phyloP scores from a whole-genome alignment of 2,797 vertebrate genomes.

The Dipus sagitta region DNA sequence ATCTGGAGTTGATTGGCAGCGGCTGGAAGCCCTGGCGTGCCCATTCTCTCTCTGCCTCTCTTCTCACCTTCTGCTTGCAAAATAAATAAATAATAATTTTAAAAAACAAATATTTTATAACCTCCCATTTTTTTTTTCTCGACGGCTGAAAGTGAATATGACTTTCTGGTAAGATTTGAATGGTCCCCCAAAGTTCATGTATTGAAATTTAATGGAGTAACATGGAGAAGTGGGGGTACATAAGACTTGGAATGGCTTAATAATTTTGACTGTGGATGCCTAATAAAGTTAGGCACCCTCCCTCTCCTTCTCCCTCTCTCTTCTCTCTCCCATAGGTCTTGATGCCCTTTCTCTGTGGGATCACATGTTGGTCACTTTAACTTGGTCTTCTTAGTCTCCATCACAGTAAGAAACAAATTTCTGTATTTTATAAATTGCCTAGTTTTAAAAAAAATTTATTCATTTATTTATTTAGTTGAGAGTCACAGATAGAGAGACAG shows the following conservation, averaged over 20 bases:
- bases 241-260: background rate
- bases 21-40: too few relatives aligned
- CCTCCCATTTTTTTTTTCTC: background rate
- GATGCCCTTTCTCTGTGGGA: background rate
- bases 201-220: background rate
- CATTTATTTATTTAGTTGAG: too few relatives aligned
- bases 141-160: background rate
- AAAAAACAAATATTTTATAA: background rate
- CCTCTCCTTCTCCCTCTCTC: background rate
- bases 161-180: background rate
- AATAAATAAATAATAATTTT: too few relatives aligned
- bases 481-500: too few relatives aligned
- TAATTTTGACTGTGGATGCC: background rate
- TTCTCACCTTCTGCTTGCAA: too few relatives aligned
- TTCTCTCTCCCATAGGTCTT: too few relatives aligned
- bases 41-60: too few relatives aligned
- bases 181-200: background rate
- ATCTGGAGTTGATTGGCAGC: too few relatives aligned
- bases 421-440: background rate
- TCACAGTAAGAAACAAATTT: background rate
- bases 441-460: too few relatives aligned
- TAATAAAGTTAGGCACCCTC: background rate
- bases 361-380: background rate
- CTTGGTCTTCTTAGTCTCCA: background rate
- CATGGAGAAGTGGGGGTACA: background rate